These are phyloP conservation scores for Acanthornis magna DNA, from an alignment of 2,797 vertebrate species.

Conservation along the genomic window DNA sequence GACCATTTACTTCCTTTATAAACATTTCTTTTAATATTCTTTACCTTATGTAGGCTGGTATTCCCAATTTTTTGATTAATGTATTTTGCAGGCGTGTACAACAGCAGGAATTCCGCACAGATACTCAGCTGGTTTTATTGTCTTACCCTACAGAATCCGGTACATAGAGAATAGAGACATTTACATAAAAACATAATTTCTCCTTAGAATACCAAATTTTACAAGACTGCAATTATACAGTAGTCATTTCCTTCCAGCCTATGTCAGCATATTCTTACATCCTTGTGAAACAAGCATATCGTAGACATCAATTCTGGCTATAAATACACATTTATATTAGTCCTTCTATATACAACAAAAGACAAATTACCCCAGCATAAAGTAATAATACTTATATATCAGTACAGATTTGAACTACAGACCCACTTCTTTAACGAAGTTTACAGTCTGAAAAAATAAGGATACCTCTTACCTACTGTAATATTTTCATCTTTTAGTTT, in stretches of 20 bases:
- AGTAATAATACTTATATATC: conserved; percentile 20
- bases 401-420: conserved; percentile 46
- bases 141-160: not conserved
- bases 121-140: not conserved
- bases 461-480: not conserved
- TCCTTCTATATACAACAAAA: conserved; percentile 49
- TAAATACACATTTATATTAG: conserved; percentile 69
- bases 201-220: not conserved
- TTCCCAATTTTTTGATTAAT: not conserved
- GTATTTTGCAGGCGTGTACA: conserved; percentile 4
- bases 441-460: conserved; percentile 59
- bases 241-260: not conserved
- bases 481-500: not conserved
- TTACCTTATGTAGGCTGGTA: not conserved
- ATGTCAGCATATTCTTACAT: not conserved
- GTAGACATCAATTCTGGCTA: conserved; percentile 23
- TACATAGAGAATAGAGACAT: not conserved
- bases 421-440: conserved; percentile 76
- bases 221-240: not conserved
- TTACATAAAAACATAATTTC: not conserved
- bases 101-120: not conserved
- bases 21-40: not conserved
- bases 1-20: not conserved
- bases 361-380: conserved; percentile 31
- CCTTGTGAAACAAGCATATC: not conserved